Evolutionary conservation across 2,888 invertebrate species (phyloP).

Genomic region (Dynastes maya): DNA sequence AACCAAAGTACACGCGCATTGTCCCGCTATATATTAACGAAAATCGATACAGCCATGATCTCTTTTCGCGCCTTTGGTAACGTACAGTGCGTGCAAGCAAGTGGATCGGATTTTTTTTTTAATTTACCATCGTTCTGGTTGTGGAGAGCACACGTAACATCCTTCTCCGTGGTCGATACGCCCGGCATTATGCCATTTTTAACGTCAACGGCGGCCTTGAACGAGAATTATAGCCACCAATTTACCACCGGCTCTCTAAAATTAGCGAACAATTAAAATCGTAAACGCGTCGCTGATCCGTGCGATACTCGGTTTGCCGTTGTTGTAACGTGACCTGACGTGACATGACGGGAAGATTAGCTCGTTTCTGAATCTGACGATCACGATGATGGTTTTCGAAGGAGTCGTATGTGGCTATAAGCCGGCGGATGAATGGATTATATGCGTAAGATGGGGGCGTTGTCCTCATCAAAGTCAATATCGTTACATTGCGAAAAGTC

Average conservation of each 20-base stretch:
- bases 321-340: slow-evolving; percentile 8
- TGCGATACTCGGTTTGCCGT: not conserved
- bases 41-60: slow-evolving; percentile 47
- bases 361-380: no score
- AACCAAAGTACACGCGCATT: not conserved
- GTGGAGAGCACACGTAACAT: not conserved
- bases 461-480: no score
- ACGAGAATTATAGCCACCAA: slow-evolving; percentile 30
- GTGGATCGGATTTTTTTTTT: not conserved
- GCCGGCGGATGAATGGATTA: no score
- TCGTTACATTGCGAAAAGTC: no score
- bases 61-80: slow-evolving; percentile 24
- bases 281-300: slow-evolving; percentile 10
- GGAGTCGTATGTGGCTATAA: no score
- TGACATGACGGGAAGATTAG: no score
- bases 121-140: no score
- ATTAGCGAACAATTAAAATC: slow-evolving; percentile 43
- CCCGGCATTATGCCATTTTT: slow-evolving; percentile 24
- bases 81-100: not conserved
- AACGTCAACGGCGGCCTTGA: slow-evolving; percentile 30
- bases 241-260: slow-evolving; percentile 37
- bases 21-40: slow-evolving; percentile 31
- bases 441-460: no score
- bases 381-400: no score
- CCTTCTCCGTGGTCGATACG: slow-evolving; percentile 7